Evolutionary conservation across 2,888 invertebrate genomes (phyloP).

Genomic region (Pandemis corylana): DNA sequence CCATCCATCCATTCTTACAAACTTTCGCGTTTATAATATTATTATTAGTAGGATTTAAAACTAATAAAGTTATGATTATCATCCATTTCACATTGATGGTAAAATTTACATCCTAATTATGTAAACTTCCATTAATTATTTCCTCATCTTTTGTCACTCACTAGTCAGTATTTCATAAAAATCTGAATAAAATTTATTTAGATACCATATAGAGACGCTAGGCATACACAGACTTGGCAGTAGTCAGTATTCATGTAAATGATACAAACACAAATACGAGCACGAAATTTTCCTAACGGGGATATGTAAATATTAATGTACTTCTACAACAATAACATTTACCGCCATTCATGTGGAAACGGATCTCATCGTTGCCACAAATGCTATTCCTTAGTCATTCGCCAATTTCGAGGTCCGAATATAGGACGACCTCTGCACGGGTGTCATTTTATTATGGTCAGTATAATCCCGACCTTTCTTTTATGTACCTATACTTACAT

Average conservation of each 20-base stretch:
- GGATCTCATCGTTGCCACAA: conserved; percentile 15
- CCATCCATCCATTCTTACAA: too few relatives aligned
- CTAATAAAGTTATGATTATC: too few relatives aligned
- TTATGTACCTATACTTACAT: conserved; percentile 29
- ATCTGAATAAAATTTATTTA: background rate
- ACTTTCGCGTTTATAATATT: too few relatives aligned
- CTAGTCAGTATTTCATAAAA: background rate
- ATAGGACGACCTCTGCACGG: conserved; percentile 12
- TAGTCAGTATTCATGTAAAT: background rate
- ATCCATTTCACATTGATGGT: too few relatives aligned
- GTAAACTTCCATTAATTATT: too few relatives aligned
- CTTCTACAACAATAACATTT: conserved; percentile 23
- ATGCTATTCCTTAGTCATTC: conserved; percentile 23
- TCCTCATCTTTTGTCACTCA: background rate
- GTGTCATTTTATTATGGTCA: conserved; percentile 36
- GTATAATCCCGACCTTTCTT: conserved; percentile 24
- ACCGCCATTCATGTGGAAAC: conserved; percentile 17
- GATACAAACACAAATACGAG: conserved; percentile 5
- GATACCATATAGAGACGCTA: background rate
- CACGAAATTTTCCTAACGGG: background rate
- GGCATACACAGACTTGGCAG: background rate
- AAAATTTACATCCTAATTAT: too few relatives aligned
- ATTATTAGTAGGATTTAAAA: too few relatives aligned
- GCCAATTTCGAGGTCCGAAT: conserved; percentile 14
- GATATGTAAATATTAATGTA: conserved; percentile 11